Conservation (phyloP, 2,113 vertebrate genomes). For the Neofelis nebulosa region DNA sequence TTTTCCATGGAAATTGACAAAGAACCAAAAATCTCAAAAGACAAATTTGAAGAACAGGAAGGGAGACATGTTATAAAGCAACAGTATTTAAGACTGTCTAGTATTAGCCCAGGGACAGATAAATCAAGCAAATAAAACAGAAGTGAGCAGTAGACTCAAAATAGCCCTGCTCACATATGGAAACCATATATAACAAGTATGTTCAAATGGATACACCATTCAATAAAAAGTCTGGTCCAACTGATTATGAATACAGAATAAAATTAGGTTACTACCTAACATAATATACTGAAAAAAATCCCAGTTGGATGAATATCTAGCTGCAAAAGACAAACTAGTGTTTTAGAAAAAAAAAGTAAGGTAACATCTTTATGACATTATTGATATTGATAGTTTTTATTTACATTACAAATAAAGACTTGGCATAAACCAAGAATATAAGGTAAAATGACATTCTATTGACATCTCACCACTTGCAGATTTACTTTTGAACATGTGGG, state of each 20-base stretch:
- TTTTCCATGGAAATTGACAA: neutral
- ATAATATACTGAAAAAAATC: neutral
- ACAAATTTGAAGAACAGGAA: neutral
- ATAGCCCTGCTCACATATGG: neutral
- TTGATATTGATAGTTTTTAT: neutral
- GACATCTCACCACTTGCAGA: neutral
- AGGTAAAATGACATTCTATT: neutral
- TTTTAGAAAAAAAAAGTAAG: neutral
- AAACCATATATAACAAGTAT: neutral
- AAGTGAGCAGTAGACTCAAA: neutral
- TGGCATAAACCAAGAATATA: neutral
- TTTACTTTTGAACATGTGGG: neutral
- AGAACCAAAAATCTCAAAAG: neutral
- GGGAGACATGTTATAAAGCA: neutral
- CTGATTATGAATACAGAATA: neutral
- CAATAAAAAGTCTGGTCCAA: neutral
- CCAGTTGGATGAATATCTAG: neutral
- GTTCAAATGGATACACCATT: neutral
- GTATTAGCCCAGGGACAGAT: neutral
- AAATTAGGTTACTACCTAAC: neutral
- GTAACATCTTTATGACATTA: neutral
- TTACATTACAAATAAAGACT: neutral
- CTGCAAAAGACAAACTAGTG: neutral
- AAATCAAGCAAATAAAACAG: neutral
- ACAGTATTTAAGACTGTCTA: neutral